Evolutionary conservation across 2,888 invertebrate species (phyloP).

Genomic region (Xylophagus ater): DNA sequence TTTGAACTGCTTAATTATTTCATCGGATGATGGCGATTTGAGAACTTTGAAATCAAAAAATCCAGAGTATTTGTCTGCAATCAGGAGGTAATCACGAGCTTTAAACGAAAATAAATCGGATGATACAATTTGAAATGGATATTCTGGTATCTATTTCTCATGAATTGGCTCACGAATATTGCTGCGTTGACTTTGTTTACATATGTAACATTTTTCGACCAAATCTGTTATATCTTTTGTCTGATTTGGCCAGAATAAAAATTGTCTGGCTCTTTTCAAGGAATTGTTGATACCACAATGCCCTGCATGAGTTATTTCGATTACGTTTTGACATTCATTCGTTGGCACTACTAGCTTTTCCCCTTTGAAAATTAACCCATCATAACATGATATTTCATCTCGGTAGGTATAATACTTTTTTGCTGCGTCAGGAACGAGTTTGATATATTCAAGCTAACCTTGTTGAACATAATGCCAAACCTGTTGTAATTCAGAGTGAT

Average conservation of each 20-base stretch:
- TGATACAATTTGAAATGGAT: slow-evolving; percentile 6
- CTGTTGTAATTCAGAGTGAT: not conserved
- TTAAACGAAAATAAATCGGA: slow-evolving; percentile 1
- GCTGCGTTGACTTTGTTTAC: not conserved
- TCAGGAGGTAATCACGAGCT: slow-evolving; percentile 1
- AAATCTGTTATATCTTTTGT: not conserved
- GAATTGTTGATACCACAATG: not conserved
- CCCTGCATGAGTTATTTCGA: not conserved
- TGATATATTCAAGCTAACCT: not conserved
- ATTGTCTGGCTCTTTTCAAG: not conserved
- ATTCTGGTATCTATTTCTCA: not conserved
- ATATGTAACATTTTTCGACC: not conserved
- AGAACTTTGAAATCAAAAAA: slow-evolving; percentile 6
- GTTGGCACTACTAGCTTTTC: too few relatives aligned
- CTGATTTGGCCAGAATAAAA: too few relatives aligned
- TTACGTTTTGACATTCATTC: not conserved
- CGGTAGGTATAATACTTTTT: not conserved
- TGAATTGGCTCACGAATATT: not conserved
- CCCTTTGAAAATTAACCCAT: too few relatives aligned
- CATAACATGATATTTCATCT: too few relatives aligned
- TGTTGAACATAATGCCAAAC: too few relatives aligned
- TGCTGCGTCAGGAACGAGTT: not conserved
- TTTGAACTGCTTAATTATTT: slow-evolving; percentile 1
- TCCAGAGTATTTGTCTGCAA: slow-evolving; percentile 7
- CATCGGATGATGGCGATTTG: slow-evolving; percentile 1